phyloP scores from a whole-genome alignment of 2,797 vertebrate species.

The Clarias pachynema region DNA sequence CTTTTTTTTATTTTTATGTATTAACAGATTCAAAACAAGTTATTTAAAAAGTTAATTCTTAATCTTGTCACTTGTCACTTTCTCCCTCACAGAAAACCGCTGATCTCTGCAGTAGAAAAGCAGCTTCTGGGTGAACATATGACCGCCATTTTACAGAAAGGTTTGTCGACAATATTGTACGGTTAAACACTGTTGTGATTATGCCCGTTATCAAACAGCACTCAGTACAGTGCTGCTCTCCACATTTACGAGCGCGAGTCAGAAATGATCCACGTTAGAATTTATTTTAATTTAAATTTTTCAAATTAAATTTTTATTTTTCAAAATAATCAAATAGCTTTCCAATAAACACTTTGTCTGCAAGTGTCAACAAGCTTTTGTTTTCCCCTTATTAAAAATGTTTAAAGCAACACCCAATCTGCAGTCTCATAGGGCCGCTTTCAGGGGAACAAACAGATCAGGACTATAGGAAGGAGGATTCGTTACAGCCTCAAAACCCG shows the following conservation, averaged over 20 bases:
- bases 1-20: not conserved
- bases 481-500: no score
- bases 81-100: conserved; percentile 84
- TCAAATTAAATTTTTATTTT: no score
- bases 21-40: not conserved
- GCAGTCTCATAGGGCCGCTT: no score
- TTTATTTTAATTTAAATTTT: no score
- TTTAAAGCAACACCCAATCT: no score
- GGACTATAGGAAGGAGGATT: no score
- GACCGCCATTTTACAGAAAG: conserved; percentile 95
- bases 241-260: not conserved
- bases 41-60: not conserved
- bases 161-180: conserved; percentile 64
- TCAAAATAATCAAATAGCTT: no score
- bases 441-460: no score
- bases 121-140: conserved; percentile 98
- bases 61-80: not conserved
- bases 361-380: no score
- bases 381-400: no score
- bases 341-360: no score
- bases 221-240: not conserved
- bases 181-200: not conserved
- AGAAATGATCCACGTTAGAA: no score
- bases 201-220: not conserved
- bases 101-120: conserved; percentile 96